Evolutionary conservation across 2,888 invertebrate genomes (phyloP).

Genomic region (Epicampocera succincta): DNA sequence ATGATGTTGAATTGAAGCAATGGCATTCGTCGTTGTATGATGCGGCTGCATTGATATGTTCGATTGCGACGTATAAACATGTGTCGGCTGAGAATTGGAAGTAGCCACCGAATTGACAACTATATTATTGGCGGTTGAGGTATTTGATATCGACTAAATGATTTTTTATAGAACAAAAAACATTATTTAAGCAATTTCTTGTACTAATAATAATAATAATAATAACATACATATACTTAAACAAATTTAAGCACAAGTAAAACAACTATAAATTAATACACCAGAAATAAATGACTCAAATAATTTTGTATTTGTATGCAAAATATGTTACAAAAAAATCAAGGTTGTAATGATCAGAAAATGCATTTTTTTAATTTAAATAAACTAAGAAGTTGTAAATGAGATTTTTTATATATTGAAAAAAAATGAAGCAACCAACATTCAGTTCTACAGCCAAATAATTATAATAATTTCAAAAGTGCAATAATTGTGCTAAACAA

Average conservation of each 20-base stretch:
- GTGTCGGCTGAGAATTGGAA: constrained; percentile 77
- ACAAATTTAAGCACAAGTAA: constrained; percentile 65
- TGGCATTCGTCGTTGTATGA: constrained; percentile 74
- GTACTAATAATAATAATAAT: not conserved
- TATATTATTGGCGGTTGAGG: constrained; percentile 76
- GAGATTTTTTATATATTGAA: constrained; percentile 42
- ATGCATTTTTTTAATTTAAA: constrained; percentile 24
- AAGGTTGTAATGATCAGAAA: constrained; percentile 56
- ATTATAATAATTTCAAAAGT: constrained; percentile 45
- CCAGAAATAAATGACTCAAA: constrained; percentile 36
- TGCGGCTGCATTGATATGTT: constrained; percentile 75
- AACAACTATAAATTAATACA: constrained; percentile 62
- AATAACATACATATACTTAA: too few species aligned
- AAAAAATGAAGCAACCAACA: constrained; percentile 64
- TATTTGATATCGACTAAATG: constrained; percentile 66
- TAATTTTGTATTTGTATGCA: constrained; percentile 34
- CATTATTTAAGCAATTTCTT: constrained; percentile 25
- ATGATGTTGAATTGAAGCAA: constrained; percentile 74
- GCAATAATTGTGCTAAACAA: constrained; percentile 68
- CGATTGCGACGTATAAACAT: constrained; percentile 76
- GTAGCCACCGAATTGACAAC: constrained; percentile 81
- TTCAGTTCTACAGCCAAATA: constrained; percentile 66
- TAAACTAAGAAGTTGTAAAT: constrained; percentile 43
- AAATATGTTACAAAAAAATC: constrained; percentile 52
- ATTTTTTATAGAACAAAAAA: constrained; percentile 31